These are phyloP conservation scores for Microctonus brassicae DNA, from an alignment of 2,888 invertebrate genomes.

Conservation along the genomic window DNA sequence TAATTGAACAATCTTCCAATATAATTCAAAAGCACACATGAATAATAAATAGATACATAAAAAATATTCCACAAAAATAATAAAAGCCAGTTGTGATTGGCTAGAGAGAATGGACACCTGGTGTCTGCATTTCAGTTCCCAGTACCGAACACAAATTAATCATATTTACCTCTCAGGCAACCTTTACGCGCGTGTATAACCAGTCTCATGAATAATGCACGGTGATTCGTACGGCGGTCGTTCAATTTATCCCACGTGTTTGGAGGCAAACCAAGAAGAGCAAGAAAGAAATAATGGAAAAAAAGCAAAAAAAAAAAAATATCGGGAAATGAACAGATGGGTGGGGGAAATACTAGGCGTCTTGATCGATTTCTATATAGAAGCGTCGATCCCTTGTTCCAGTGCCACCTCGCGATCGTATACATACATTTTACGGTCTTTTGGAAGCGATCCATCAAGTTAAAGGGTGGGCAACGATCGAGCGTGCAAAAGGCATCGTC, in stretches of 20 bases:
- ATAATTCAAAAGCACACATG: no score
- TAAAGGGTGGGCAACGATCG: constrained; percentile 40
- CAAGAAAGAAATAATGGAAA: not conserved
- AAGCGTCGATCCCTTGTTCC: constrained; percentile 36
- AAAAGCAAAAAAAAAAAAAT: constrained; percentile 7
- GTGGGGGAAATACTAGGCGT: constrained; percentile 17
- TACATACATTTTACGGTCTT: constrained; percentile 33
- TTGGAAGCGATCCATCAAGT: constrained; percentile 47
- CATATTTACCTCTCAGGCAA: constrained; percentile 46
- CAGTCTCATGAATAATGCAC: constrained; percentile 56
- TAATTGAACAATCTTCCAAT: no score
- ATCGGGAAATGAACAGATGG: constrained; percentile 22
- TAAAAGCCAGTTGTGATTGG: not conserved
- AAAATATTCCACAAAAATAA: not conserved
- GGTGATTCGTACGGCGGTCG: constrained; percentile 48
- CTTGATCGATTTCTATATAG: constrained; percentile 25
- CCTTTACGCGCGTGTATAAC: constrained; percentile 32
- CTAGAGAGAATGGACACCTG: not conserved
- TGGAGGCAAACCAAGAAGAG: constrained; percentile 37
- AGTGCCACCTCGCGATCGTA: not conserved
- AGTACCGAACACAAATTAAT: constrained; percentile 52
- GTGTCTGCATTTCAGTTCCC: not conserved
- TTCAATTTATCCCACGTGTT: constrained; percentile 53
- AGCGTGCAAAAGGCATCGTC: constrained; percentile 17
- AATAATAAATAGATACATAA: no score